A percentile compares a stretch with the other conserved stretches of the same genome.
Conservation (phyloP, 2,797 vertebrate genomes). For the Alauda arvensis region DNA sequence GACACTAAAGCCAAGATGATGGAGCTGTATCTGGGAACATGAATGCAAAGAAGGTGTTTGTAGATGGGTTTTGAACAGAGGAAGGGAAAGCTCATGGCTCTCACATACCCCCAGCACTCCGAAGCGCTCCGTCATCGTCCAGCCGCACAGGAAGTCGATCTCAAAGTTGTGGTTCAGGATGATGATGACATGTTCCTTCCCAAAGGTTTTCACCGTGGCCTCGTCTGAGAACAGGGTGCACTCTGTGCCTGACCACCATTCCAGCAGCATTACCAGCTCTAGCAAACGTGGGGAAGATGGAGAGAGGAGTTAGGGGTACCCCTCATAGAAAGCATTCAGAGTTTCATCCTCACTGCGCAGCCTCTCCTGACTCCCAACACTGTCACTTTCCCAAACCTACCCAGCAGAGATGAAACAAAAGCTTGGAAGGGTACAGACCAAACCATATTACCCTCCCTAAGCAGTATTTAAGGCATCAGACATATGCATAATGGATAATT, state of each 20-base stretch:
- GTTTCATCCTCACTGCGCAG: neutral
- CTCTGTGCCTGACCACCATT: slow-evolving; percentile 97
- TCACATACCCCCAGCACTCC: slow-evolving; percentile 90
- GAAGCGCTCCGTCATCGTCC: slow-evolving; percentile 97
- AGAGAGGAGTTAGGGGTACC: neutral
- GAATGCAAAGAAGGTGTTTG: neutral
- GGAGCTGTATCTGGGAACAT: neutral
- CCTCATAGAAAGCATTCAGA: neutral
- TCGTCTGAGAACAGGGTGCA: slow-evolving; percentile 93
- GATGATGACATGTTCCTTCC: slow-evolving; percentile 93
- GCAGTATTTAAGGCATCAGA: neutral
- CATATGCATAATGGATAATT: neutral
- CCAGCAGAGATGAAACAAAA: neutral
- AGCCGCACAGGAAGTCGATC: slow-evolving; percentile 97
- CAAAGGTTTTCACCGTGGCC: slow-evolving; percentile 85
- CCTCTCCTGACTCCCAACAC: neutral
- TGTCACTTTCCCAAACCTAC: neutral
- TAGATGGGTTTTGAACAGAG: neutral
- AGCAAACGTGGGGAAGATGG: neutral
- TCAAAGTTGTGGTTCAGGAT: slow-evolving; percentile 99
- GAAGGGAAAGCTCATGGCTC: neutral
- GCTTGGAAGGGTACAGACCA: neutral
- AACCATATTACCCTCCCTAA: neutral
- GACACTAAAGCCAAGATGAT: neutral
- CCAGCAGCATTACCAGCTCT: slow-evolving; percentile 98